Conservation (phyloP, 2,888 invertebrate genomes). For the Teinopalpus imperialis region DNA sequence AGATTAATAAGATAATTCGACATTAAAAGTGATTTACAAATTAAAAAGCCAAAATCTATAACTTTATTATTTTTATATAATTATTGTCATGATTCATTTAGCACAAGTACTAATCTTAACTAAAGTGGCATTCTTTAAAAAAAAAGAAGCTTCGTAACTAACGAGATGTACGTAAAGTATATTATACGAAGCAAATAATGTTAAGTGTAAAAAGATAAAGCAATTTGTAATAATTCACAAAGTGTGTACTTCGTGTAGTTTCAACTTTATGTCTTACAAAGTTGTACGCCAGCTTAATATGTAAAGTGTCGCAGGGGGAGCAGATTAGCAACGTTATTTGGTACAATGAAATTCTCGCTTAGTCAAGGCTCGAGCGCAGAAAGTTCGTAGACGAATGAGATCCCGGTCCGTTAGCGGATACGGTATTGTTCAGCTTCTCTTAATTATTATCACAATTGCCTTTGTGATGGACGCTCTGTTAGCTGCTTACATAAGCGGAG, state of each 20-base stretch:
- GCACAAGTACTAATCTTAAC: too few relatives aligned
- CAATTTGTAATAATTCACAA: slow-evolving; percentile 12
- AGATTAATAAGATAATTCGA: too few relatives aligned
- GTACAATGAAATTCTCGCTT: slow-evolving; percentile 46
- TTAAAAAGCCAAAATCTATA: too few relatives aligned
- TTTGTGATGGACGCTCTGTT: slow-evolving; percentile 21
- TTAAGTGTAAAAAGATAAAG: too few relatives aligned
- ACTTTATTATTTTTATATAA: too few relatives aligned
- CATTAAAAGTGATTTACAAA: too few relatives aligned
- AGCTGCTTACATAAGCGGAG: slow-evolving; percentile 9
- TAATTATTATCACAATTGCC: slow-evolving; percentile 23
- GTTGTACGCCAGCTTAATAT: slow-evolving; percentile 44
- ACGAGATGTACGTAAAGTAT: too few relatives aligned
- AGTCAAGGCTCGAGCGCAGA: slow-evolving; percentile 33
- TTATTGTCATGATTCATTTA: too few relatives aligned
- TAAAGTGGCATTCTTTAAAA: too few relatives aligned
- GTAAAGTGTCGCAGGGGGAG: slow-evolving; percentile 53
- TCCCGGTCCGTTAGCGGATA: slow-evolving; percentile 19
- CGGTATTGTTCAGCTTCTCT: slow-evolving; percentile 20
- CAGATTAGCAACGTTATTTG: slow-evolving; percentile 55
- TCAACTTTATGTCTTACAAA: slow-evolving; percentile 18
- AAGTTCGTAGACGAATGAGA: slow-evolving; percentile 22
- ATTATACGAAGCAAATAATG: too few relatives aligned
- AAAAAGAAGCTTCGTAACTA: too few relatives aligned
- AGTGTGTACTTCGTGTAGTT: slow-evolving; percentile 1